These are phyloP conservation scores for Cossypha polioptera DNA, from an alignment of 2,797 vertebrate genomes.

Conservation along the genomic window DNA sequence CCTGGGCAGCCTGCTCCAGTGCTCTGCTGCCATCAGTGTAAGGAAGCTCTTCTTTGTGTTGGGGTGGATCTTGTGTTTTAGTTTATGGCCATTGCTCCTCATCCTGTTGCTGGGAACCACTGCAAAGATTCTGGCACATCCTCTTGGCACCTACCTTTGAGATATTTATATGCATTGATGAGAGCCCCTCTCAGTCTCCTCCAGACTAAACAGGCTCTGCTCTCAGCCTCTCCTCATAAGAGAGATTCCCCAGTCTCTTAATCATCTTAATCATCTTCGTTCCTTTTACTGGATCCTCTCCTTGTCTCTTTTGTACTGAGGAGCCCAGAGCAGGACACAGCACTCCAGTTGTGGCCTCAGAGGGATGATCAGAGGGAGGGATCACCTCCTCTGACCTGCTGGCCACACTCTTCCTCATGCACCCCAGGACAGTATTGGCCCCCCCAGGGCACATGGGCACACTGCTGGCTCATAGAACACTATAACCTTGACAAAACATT, in stretches of 20 bases:
- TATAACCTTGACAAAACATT: neutral
- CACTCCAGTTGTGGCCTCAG: too few species aligned
- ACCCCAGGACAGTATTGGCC: neutral
- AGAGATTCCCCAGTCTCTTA: neutral
- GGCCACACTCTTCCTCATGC: neutral
- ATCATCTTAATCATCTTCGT: neutral
- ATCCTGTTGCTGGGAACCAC: neutral
- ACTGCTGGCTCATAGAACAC: accelerated
- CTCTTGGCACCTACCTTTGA: neutral
- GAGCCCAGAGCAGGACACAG: neutral
- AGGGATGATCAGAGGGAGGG: too few species aligned
- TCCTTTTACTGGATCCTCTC: neutral
- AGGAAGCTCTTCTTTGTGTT: neutral
- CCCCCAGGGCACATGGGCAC: neutral
- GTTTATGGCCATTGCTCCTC: neutral
- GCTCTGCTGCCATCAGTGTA: neutral
- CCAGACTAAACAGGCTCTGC: neutral
- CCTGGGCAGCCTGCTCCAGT: neutral
- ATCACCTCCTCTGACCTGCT: neutral
- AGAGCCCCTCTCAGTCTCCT: neutral
- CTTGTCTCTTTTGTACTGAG: neutral
- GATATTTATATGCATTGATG: neutral
- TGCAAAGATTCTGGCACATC: neutral
- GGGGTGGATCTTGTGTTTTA: neutral
- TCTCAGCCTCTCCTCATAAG: neutral